Conservation (phyloP, 2,113 vertebrate species). For the Pao palembangensis region DNA sequence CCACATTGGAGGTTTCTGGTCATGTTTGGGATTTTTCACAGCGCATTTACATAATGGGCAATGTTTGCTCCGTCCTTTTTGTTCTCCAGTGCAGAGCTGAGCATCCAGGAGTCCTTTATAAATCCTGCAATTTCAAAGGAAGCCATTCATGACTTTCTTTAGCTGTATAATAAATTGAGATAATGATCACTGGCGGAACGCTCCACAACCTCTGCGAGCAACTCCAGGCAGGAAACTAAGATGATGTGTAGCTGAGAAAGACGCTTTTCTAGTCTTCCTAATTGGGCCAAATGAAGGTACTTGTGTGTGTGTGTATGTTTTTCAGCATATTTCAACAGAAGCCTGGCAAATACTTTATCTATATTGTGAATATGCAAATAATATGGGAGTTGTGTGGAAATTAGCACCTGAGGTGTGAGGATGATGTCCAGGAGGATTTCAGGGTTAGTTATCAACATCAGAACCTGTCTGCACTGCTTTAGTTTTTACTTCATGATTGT, state of each 20-base stretch:
- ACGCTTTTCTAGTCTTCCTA: background rate
- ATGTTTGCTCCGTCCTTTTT: constrained; percentile 25
- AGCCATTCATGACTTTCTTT: constrained; percentile 13
- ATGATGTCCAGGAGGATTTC: constrained; percentile 1
- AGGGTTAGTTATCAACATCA: background rate
- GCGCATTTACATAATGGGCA: constrained; percentile 42
- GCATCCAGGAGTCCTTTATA: constrained; percentile 22
- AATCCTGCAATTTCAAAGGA: constrained; percentile 48
- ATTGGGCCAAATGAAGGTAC: constrained; percentile 19
- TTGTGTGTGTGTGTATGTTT: too few species aligned
- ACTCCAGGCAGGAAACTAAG: background rate
- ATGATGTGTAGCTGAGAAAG: background rate
- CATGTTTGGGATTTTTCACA: constrained; percentile 29
- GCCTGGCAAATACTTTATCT: background rate
- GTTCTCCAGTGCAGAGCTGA: constrained; percentile 7
- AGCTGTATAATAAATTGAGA: constrained; percentile 18
- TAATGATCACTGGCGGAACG: constrained; percentile 25
- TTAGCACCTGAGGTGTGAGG: constrained; percentile 15
- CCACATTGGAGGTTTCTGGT: constrained; percentile 31
- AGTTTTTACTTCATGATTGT: too few species aligned
- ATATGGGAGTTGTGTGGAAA: constrained; percentile 23
- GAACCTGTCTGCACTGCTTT: too few species aligned
- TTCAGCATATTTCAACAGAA: background rate
- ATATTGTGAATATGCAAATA: constrained; percentile 19
- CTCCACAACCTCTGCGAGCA: background rate